phyloP scores from a whole-genome alignment of 1,140 invertebrate species.

The Oedothorax gibbosus region DNA sequence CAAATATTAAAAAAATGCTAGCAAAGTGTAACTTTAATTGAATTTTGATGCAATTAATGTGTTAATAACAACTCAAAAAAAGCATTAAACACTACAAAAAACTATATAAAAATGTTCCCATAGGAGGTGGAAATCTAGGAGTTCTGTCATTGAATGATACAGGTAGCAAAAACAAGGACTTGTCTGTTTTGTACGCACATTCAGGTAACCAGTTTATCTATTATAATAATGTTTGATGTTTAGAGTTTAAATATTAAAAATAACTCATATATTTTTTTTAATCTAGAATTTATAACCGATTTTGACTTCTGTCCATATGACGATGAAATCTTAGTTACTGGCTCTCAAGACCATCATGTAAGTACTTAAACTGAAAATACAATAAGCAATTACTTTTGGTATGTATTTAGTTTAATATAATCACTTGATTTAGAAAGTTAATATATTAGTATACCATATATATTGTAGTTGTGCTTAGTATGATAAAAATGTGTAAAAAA shows the following conservation, averaged over 20 bases:
- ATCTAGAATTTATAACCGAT: conserved; percentile 84
- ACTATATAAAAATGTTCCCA: conserved; percentile 23
- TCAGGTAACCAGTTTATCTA: conserved; percentile 63
- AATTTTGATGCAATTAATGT: conserved; percentile 22
- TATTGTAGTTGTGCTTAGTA: too few relatives aligned
- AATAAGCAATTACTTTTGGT: not conserved
- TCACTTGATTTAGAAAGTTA: not conserved
- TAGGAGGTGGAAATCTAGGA: conserved; percentile 83
- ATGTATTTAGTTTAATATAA: not conserved
- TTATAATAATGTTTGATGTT: not conserved
- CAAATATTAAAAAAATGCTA: too few relatives aligned
- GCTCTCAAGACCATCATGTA: conserved; percentile 89
- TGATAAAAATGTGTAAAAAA: not conserved
- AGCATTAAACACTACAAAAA: not conserved
- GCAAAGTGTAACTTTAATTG: not conserved
- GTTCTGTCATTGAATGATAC: conserved; percentile 86
- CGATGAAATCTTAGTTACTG: conserved; percentile 88
- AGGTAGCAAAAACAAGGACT: conserved; percentile 83
- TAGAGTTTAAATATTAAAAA: not conserved
- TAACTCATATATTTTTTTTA: conserved; percentile 65
- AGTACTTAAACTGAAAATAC: conserved; percentile 62
- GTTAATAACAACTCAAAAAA: not conserved
- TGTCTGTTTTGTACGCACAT: conserved; percentile 78
- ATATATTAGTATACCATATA: not conserved
- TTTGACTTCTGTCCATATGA: conserved; percentile 95